A percentile compares a stretch with the other conserved stretches of the same genome.
These are phyloP conservation scores for Tetanocera ferruginea DNA, from an alignment of 2,888 invertebrate species.

Conservation along the genomic window DNA sequence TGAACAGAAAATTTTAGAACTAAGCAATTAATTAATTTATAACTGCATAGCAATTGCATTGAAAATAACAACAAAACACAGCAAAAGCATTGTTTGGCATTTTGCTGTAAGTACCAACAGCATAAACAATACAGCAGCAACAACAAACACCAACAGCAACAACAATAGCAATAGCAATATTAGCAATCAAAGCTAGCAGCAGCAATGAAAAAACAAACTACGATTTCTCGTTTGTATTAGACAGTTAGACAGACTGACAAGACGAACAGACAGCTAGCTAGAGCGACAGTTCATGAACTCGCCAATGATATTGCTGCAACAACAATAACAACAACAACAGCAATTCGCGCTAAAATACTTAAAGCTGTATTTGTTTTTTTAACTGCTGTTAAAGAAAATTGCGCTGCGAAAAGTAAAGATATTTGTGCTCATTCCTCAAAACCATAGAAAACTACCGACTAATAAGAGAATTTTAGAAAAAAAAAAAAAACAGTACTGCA, in stretches of 20 bases:
- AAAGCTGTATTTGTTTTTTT: neutral
- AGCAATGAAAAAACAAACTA: neutral
- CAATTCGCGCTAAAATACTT: neutral
- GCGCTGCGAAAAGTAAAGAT: slow-evolving; percentile 12
- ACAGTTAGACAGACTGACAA: neutral
- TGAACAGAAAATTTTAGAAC: neutral
- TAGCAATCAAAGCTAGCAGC: neutral
- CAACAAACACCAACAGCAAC: neutral
- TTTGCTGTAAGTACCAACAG: neutral
- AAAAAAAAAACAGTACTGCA: neutral
- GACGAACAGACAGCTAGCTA: neutral
- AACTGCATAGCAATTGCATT: neutral
- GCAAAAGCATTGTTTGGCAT: neutral
- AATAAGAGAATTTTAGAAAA: neutral
- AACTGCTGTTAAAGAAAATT: neutral
- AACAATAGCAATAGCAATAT: neutral
- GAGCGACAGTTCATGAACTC: slow-evolving; percentile 31
- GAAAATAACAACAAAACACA: neutral
- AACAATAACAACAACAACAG: neutral
- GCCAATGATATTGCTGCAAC: neutral
- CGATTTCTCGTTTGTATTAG: neutral
- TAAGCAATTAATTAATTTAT: neutral
- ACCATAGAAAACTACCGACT: slow-evolving; percentile 5
- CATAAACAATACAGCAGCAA: neutral
- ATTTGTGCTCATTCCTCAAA: slow-evolving; percentile 24